Evolutionary conservation across 2,113 vertebrate species (phyloP), one percentile per base, ranked within the genome.

Genomic region (Pseudolaguvia tuberculata): DNA sequence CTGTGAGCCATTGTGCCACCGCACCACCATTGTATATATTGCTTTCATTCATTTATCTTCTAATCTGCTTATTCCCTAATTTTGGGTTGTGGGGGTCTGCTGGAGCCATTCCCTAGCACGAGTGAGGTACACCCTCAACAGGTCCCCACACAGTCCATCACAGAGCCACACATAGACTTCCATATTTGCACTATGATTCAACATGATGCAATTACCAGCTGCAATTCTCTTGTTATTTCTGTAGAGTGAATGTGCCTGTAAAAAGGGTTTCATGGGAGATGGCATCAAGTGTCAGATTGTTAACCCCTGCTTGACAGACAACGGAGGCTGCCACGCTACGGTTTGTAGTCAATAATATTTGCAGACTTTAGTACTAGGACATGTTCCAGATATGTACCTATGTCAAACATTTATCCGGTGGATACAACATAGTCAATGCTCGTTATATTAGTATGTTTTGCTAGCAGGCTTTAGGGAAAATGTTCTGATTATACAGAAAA

Each of bases 161-260:
- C n/a, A n/a, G n/a, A n/a, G n/a, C n/a, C n/a, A n/a, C n/a, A n/a
- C n/a, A n/a, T n/a, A n/a, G n/a, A n/a, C n/a, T n/a, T n/a, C n/a
- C n/a, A n/a, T n/a, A n/a, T n/a, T n/a, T 23, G 15, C 29, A 29
- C 5, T 31, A 1, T 29, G 5, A 17, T 58, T 58, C 25, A 29
- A 25, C 25, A 18, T 58, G 15, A 58, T 8, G 18, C 8, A 35
- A 53, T 72, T 11, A 58, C 1, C 53, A 18, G 31, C 20, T 56
- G 14, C 4, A 72, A 42, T 52, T 25, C 53, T 1, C 1, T 53
- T 21, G 14, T 53, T 50, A 53, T 14, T 62, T 63, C 63, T 85
- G 31, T 83, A 99, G 97, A 97, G 91, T 78, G 88, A 90, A 18
- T 99, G 97, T 80, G 83, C 87, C 1, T 99, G 97, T 84, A 95